A percentile compares a stretch with the other conserved stretches of the same genome.
Evolutionary conservation across 2,113 vertebrate genomes (phyloP).

Genomic region (Pygathrix nemaeus): DNA sequence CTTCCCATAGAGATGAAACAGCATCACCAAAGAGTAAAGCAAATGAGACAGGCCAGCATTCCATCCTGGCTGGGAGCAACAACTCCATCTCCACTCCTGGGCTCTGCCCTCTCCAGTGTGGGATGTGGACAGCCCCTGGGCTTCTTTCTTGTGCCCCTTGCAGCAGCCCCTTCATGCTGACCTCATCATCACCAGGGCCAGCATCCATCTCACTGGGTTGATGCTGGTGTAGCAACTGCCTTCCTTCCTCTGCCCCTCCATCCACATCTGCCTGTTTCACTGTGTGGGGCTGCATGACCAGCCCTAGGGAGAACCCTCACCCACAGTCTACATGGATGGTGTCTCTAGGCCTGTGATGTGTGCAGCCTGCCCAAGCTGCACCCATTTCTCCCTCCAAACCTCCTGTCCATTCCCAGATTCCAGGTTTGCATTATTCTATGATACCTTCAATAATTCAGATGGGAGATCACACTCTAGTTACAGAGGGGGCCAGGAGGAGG

Average conservation of each 20-base stretch:
- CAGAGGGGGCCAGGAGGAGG: constrained; percentile 11
- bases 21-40: background rate
- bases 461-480: constrained; percentile 76
- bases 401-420: fast-evolving
- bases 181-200: constrained; percentile 55
- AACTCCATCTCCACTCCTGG: constrained; percentile 46
- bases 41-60: constrained; percentile 39
- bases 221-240: fast-evolving
- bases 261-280: background rate
- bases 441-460: constrained; percentile 69
- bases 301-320: background rate
- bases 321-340: fast-evolving
- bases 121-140: background rate
- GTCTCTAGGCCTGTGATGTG: background rate
- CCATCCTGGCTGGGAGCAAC: constrained; percentile 52
- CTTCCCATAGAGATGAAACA: fast-evolving
- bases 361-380: background rate
- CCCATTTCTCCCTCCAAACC: background rate
- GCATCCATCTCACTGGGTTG: constrained; percentile 70
- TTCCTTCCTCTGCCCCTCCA: constrained; percentile 37
- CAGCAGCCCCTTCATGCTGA: background rate
- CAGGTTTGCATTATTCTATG: background rate
- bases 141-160: background rate
- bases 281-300: constrained; percentile 10
- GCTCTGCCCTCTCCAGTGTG: background rate